Percentiles rank a stretch among this genome's conserved stretches.
These are phyloP conservation scores for Sphaeridia pumilis DNA, from an alignment of 2,888 invertebrate genomes.

Conservation along the genomic window DNA sequence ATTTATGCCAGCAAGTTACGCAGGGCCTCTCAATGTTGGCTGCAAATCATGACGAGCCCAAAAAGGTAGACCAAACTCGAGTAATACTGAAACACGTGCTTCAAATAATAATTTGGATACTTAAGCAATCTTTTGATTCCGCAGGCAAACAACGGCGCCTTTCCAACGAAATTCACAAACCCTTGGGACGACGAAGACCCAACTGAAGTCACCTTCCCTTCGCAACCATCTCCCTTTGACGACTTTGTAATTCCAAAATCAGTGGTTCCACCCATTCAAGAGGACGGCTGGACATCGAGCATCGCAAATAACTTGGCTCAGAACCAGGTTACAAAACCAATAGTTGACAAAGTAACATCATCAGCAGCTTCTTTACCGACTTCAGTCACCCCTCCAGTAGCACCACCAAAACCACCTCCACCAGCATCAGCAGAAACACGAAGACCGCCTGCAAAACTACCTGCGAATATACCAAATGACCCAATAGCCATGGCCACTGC, in stretches of 20 bases:
- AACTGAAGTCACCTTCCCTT: neutral
- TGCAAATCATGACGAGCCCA: conserved; percentile 46
- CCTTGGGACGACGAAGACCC: conserved; percentile 34
- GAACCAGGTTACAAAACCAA: conserved; percentile 28
- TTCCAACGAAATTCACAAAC: conserved; percentile 34
- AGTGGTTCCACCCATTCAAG: conserved; percentile 8
- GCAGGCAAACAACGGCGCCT: conserved; percentile 4
- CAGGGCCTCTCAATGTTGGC: conserved; percentile 62
- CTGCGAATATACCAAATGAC: neutral
- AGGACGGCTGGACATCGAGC: conserved; percentile 15
- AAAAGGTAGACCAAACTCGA: conserved; percentile 16
- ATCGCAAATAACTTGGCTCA: conserved; percentile 28
- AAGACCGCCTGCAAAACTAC: conserved; percentile 5
- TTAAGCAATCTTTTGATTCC: neutral
- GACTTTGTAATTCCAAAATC: neutral
- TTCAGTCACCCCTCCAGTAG: conserved; percentile 1
- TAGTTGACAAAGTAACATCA: conserved; percentile 7
- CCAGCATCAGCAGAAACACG: too few relatives aligned
- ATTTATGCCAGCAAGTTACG: conserved; percentile 65
- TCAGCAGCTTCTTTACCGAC: conserved; percentile 4
- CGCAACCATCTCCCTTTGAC: neutral
- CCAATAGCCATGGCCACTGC: neutral
- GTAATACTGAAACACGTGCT: neutral
- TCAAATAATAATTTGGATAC: neutral
- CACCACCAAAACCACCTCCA: neutral